Base-by-base conservation (phyloP, 1,140 invertebrate species). In the Polypedilum vanderplanki region DNA sequence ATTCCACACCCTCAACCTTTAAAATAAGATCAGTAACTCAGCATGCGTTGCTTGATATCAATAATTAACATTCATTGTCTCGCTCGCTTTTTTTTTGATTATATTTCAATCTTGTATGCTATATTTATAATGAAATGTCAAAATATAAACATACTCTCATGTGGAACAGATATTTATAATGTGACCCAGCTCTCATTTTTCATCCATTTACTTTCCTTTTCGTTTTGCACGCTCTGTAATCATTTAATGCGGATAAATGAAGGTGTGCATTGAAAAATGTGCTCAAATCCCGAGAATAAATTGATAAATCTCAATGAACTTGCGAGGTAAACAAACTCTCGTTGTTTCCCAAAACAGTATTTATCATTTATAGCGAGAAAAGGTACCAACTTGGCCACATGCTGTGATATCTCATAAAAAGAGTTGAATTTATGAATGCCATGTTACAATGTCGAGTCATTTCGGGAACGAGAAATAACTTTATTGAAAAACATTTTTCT, bases 11-110 rank as follows among this genome's bases (percentile, higher is more conserved):
- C 24, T 33, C 24, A 33, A 33, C 24, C 24, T 33, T 33, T 33
- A 33, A 33, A 33, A 3, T 33, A 33, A 33, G 24, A 33, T 12
- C 12, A 57, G 46, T 57, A 57, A n/a, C 46, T 15, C 46, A 57
- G 46, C 46, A 57, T 57, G 46, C n/a, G 12, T n/a, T 57, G 12
- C 4, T 12, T 15, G n/a, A n/a, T 57, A 15, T 57, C n/a, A n/a
- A 57, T 57, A 57, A 57, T 57, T 57, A 57, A 57, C 46, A 57
- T 12, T 57, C 46, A 57, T 57, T 57, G 46, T 57, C n/a, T 57
- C n/a, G 12, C n/a, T 57, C n/a, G n/a, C n/a, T n/a, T n/a, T n/a
- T n/a, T n/a, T n/a, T 57, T 57, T 57, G 46, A 57, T 57, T 12
- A 57, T 4, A 15, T 57, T 57, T 57, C n/a, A 57, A 57, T 15